Conservation (phyloP, 2,888 invertebrate genomes). For the Osedax fenrisi region DNA sequence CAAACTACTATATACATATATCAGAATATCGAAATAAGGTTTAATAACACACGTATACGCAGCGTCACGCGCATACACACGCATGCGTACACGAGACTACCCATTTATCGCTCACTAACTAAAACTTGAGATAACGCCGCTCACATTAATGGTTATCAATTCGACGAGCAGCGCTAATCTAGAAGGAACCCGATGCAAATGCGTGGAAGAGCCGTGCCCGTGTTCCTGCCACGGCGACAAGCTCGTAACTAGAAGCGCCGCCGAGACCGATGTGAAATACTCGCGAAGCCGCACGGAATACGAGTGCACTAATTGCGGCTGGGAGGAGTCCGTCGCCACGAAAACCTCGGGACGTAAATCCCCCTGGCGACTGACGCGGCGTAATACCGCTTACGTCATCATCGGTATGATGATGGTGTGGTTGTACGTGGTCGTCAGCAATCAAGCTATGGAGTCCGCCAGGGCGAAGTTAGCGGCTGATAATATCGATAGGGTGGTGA, state of each 20-base stretch:
- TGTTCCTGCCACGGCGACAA: background rate
- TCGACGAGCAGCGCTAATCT: background rate
- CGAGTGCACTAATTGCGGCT: background rate
- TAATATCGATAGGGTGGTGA: background rate
- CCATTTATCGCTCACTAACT: too few species aligned
- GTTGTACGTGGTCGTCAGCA: background rate
- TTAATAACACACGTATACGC: too few species aligned
- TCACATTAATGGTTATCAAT: too few species aligned
- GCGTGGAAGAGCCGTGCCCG: background rate
- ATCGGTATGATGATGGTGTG: background rate
- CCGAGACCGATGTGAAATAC: too few species aligned
- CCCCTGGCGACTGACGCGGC: background rate
- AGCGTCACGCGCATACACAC: too few species aligned
- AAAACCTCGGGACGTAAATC: background rate
- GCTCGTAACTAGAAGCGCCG: too few species aligned
- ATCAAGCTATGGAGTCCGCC: background rate
- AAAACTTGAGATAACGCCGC: too few species aligned
- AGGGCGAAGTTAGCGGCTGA: background rate
- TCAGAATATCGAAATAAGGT: too few species aligned
- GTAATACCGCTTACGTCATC: background rate
- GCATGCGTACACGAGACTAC: too few species aligned
- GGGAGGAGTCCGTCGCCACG: background rate
- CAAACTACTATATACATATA: too few species aligned
- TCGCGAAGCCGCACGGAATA: background rate
- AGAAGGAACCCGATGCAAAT: background rate